Conservation (phyloP, 2,113 vertebrate species). For the Pedetes capensis region DNA sequence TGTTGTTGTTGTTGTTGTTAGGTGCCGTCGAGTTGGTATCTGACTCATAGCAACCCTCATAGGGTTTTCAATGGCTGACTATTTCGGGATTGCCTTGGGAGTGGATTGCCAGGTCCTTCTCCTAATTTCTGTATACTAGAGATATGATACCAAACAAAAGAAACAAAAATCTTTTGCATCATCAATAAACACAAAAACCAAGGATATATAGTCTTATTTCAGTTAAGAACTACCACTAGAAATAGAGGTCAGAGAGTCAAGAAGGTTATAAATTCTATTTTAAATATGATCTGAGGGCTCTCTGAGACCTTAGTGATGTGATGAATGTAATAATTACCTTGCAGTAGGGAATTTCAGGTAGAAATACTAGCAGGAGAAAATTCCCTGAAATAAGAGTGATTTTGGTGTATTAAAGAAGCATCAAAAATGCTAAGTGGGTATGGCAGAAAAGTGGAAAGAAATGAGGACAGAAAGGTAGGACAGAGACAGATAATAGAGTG, state of each 20-base stretch:
- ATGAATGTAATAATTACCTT: background rate
- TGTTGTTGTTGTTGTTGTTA: no score
- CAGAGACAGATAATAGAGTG: fast-evolving
- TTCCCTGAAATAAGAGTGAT: background rate
- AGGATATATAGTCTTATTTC: background rate
- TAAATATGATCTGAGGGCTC: background rate
- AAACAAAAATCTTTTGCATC: background rate
- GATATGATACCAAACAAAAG: background rate
- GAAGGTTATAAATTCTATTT: background rate
- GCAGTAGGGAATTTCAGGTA: background rate
- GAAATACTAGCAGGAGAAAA: background rate
- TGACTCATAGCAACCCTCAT: no score
- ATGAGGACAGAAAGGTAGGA: background rate
- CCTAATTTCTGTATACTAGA: background rate
- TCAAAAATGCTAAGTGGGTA: background rate
- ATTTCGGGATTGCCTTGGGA: no score
- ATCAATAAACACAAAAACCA: background rate
- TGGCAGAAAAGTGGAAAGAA: background rate
- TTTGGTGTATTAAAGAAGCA: background rate
- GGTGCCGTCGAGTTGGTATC: no score
- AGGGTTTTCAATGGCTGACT: no score
- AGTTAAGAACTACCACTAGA: background rate
- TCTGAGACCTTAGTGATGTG: background rate
- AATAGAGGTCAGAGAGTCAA: background rate
- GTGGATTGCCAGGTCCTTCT: no score